These are phyloP conservation scores for Cricetomys ansorgei DNA, from an alignment of 2,113 vertebrate genomes.

Conservation along the genomic window DNA sequence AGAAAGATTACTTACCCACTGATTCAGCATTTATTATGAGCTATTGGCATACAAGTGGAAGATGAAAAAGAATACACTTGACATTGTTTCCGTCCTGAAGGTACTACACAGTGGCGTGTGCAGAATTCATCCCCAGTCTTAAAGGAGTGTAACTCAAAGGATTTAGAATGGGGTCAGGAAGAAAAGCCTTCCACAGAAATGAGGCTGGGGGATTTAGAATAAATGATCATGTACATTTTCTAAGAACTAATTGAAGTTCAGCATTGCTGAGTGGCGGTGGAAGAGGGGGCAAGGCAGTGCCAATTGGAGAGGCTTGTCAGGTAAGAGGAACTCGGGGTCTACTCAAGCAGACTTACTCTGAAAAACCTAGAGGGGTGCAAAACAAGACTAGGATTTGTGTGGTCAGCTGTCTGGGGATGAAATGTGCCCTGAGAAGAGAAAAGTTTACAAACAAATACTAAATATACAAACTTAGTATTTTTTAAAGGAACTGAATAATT, in stretches of 20 bases:
- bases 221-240: background rate
- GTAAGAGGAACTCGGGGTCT: background rate
- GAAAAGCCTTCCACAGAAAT: background rate
- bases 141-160: background rate
- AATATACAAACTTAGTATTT: no score
- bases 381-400: background rate
- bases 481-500: conserved; percentile 9
- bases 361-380: background rate
- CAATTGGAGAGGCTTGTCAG: background rate
- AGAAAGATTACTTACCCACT: background rate
- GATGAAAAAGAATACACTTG: background rate
- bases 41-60: background rate
- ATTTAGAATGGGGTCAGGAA: background rate
- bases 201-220: background rate
- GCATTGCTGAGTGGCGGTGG: background rate
- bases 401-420: background rate
- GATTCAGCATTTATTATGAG: conserved; percentile 12
- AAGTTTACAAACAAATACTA: no score
- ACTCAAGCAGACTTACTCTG: background rate
- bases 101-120: background rate
- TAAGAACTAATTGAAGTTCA: background rate
- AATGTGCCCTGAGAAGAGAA: background rate
- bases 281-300: background rate
- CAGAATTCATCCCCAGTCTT: background rate
- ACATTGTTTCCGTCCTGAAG: background rate